Base-by-base conservation (phyloP, 2,113 vertebrate species). In the Oryzias celebensis region DNA sequence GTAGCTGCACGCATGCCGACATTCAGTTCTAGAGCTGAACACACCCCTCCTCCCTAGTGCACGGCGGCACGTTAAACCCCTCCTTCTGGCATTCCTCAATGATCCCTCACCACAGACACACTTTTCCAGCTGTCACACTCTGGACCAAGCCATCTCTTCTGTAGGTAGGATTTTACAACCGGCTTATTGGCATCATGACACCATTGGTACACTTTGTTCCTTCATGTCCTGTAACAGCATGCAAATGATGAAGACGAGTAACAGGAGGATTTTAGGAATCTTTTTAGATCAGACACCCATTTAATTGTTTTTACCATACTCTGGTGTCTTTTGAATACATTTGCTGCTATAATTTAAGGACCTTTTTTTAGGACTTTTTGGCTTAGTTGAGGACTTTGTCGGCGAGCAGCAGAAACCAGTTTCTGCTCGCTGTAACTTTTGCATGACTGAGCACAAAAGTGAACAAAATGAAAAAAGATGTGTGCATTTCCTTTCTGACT, bases 191-290 rank as follows among this genome's bases (percentile, higher is more conserved):
- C 10, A 62, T 15, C 48, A 14, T 44, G 22, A 12, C 42, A 14
- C 20, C 18, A 3, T 64, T 52, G 70, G 83, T 50, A 85, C 85
- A 89, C 12, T 5, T 10, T 78, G 81, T 36, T 36, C 36, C 36
- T 36, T 8, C 36, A 36, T 36, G 36, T 36, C 36, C 36, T 36
- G 54, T 52, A 17, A 60, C 56, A 62, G 26, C 42, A 64, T 10
- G 17, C n/a, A 53, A 8, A 20, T 52, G 66, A 48, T 36, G 36
- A 66, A 17, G 15, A 10, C 20, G 7, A 22, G 46, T 10, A 36
- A 12, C 10, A 36, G 36, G 10, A 36, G 2, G 26, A 5, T 28
- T 28, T 28, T 28, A 28, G 8, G 10, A 36, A 36, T 36, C 36
- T 36, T 36, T 36, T 36, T 36, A 10, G 36, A 13, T 36, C 36